phyloP scores from a whole-genome alignment of 2,888 invertebrate genomes.

The Rotaria socialis region DNA sequence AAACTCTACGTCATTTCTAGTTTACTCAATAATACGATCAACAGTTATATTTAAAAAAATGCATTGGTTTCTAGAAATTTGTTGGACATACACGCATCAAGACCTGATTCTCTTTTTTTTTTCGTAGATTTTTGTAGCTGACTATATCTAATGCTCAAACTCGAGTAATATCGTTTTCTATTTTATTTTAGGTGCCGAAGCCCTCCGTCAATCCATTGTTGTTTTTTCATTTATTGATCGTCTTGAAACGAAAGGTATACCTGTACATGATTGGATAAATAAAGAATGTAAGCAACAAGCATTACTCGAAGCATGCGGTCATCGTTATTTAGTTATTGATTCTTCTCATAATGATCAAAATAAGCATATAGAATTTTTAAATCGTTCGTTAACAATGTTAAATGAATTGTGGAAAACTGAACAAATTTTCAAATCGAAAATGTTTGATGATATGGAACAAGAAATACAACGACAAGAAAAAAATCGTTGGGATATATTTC shows the following conservation, averaged over 20 bases:
- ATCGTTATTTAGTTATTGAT: slow-evolving; percentile 32
- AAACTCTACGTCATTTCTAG: no score
- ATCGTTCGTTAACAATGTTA: background rate
- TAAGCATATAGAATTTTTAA: background rate
- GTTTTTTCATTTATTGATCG: slow-evolving; percentile 35
- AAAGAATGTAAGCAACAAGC: slow-evolving; percentile 31
- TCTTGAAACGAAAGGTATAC: background rate
- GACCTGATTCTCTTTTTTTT: no score
- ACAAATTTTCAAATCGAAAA: background rate
- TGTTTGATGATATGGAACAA: slow-evolving; percentile 30
- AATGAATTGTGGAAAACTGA: slow-evolving; percentile 3
- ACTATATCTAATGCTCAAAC: background rate
- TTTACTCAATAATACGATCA: no score
- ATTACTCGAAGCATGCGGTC: slow-evolving; percentile 23
- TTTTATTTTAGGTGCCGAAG: slow-evolving; percentile 19
- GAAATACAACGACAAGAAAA: slow-evolving; percentile 12
- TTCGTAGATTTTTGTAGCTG: no score
- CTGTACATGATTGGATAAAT: background rate
- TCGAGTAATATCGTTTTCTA: background rate
- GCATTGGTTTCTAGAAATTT: no score
- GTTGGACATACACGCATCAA: no score
- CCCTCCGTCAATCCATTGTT: background rate
- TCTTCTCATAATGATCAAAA: background rate
- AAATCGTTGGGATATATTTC: background rate
- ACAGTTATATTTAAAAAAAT: no score